Base-by-base conservation (phyloP, 2,797 vertebrate genomes). In the Zalophus californianus region DNA sequence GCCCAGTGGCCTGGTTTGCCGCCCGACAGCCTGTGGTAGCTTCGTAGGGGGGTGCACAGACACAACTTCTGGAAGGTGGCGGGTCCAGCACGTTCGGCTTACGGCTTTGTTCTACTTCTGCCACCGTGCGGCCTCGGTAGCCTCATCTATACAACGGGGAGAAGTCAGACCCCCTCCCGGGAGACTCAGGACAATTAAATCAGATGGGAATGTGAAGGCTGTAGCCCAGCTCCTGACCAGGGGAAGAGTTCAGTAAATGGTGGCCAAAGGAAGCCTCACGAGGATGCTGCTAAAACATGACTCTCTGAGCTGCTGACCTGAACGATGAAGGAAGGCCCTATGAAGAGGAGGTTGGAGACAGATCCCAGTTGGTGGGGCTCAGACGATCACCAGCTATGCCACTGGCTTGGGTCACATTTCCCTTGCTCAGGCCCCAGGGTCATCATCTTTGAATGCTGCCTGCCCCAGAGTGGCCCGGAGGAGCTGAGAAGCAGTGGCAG, bases 401-500 rank as follows among this genome's bases (percentile, higher is more conserved):
- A 2, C 60, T 21, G 12, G 38, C 72, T 9, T 7, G 48, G 27
- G 73, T 21, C 16, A 21, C 48, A 7, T 11, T 52, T 54, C 32
- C 8, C 32, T 5, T 8, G 52, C 18, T 38, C 9, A 5, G 50
- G 35, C 32, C 29, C 44, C 3, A 9, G 56, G 54, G 21, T 2
- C 13, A 3, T 23, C 16, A 0, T 52, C 32, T n/a, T 7, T 4
- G 77, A 54, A 6, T 2, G 11, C 4, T 6, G 0, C 38, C 41
- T 14, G 56, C 44, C n/a, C 9, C 56, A 12, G 56, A 29, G 60
- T 20, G 12, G 35, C 70, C 3, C 0, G 0, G 75, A 6, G 66
- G 1, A 38, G 64, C 68, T 1, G 50, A 80, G 83, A 56, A 1
- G 0, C 2, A 2, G 23, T 8, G 7, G 0, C 3, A 2, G 3